phyloP scores from a whole-genome alignment of 2,888 invertebrate species.

The Pyrgus malvae region DNA sequence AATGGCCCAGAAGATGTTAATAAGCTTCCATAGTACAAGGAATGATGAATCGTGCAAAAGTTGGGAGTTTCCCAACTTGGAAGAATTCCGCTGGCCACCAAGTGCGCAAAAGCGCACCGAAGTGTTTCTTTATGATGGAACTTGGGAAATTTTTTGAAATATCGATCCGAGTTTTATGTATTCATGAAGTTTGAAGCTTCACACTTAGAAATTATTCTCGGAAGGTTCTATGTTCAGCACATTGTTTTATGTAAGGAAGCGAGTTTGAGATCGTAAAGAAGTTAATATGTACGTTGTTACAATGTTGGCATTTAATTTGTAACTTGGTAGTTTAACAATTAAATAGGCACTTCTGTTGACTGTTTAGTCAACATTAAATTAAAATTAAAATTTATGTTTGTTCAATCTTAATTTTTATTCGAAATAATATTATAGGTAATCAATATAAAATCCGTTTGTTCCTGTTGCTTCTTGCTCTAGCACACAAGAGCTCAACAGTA shows the following conservation, averaged over 20 bases:
- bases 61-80: constrained; percentile 62
- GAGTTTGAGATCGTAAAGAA: constrained; percentile 5
- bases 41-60: constrained; percentile 66
- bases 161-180: constrained; percentile 46
- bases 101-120: constrained; percentile 63
- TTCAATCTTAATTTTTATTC: no score
- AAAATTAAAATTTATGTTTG: no score
- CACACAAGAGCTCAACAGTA: no score
- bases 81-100: constrained; percentile 56
- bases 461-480: no score
- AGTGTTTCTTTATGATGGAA: constrained; percentile 67
- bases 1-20: constrained; percentile 66
- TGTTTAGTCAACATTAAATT: no score
- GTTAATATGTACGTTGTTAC: constrained; percentile 5
- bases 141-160: constrained; percentile 14
- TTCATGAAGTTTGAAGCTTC: constrained; percentile 43
- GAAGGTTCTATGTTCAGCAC: constrained; percentile 29
- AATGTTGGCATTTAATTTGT: no score
- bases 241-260: constrained; percentile 19
- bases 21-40: constrained; percentile 50
- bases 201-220: constrained; percentile 41
- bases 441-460: no score
- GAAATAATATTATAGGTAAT: no score
- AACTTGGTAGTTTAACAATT: no score
- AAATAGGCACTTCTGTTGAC: no score